A percentile compares a stretch with the other conserved stretches of the same genome.
Evolutionary conservation across 2,888 invertebrate genomes (phyloP).

Genomic region (Argyresthia albistria): DNA sequence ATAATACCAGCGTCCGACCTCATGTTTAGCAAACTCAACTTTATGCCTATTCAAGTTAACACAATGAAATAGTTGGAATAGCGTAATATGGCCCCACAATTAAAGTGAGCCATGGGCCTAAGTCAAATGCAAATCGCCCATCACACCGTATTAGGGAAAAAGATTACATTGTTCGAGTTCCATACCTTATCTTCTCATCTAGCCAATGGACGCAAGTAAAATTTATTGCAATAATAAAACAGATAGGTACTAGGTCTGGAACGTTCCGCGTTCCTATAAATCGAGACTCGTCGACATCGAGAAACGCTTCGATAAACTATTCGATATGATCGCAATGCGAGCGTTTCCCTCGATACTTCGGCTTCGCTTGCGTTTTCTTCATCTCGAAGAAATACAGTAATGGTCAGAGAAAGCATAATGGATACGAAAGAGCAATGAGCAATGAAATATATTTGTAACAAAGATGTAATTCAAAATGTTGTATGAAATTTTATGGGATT

Average conservation of each 20-base stretch:
- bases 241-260: conserved; percentile 50
- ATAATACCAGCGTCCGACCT: conserved; percentile 16
- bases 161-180: conserved; percentile 64
- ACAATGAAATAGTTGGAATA: conserved; percentile 64
- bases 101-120: conserved; percentile 53
- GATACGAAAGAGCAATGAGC: neutral
- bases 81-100: conserved; percentile 54
- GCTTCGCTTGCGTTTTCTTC: neutral
- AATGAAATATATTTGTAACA: neutral
- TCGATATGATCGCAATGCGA: conserved; percentile 32
- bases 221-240: conserved; percentile 68
- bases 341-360: conserved; percentile 25
- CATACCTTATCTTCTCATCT: conserved; percentile 60
- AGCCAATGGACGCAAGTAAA: conserved; percentile 52
- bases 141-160: conserved; percentile 63
- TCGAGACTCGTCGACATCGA: conserved; percentile 8
- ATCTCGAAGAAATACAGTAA: neutral
- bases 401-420: neutral
- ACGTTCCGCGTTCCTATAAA: conserved; percentile 61
- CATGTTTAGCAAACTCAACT: conserved; percentile 8
- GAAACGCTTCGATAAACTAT: conserved; percentile 12
- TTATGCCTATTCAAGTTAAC: conserved; percentile 39
- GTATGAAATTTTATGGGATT: conserved; percentile 2
- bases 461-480: conserved; percentile 1
- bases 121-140: conserved; percentile 63